A percentile compares a stretch with the other conserved stretches of the same genome.
Evolutionary conservation across 2,113 vertebrate genomes (phyloP).

Genomic region (Xenopus laevis): DNA sequence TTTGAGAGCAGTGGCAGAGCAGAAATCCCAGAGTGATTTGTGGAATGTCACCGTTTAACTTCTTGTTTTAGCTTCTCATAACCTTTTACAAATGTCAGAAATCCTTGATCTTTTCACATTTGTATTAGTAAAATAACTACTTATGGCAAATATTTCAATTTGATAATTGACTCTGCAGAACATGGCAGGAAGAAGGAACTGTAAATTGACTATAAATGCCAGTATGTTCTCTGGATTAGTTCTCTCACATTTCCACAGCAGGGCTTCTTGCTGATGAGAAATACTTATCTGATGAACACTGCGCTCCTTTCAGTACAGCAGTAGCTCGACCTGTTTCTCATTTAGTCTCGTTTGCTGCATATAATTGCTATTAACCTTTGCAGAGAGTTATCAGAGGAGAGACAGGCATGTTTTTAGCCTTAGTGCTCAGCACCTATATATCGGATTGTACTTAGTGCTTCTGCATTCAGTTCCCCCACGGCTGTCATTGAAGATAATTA

Average conservation of each 20-base stretch:
- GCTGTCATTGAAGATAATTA: conserved; percentile 76
- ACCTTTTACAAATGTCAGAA: conserved; percentile 4
- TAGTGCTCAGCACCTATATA: conserved; percentile 69
- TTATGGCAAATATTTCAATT: conserved; percentile 33
- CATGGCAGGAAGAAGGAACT: conserved; percentile 20
- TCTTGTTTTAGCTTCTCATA: neutral
- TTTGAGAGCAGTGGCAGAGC: too few species aligned
- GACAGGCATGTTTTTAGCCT: conserved; percentile 77
- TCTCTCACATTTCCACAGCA: conserved; percentile 15
- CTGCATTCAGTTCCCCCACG: conserved; percentile 68
- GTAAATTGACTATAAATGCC: conserved; percentile 39
- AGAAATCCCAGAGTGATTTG: too few species aligned
- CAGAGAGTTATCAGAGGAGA: conserved; percentile 76
- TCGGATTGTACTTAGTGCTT: conserved; percentile 68
- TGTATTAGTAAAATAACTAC: conserved; percentile 29
- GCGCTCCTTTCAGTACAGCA: conserved; percentile 70
- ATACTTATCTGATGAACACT: conserved; percentile 58
- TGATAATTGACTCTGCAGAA: conserved; percentile 35
- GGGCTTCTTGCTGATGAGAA: conserved; percentile 51
- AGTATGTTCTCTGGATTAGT: conserved; percentile 23
- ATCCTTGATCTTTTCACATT: conserved; percentile 11
- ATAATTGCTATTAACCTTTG: conserved; percentile 89
- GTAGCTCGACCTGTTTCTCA: conserved; percentile 79
- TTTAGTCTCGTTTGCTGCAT: conserved; percentile 79
- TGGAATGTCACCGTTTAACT: neutral